These are phyloP conservation scores for Aspidapion aeneum DNA, from an alignment of 2,888 invertebrate species.

Conservation along the genomic window DNA sequence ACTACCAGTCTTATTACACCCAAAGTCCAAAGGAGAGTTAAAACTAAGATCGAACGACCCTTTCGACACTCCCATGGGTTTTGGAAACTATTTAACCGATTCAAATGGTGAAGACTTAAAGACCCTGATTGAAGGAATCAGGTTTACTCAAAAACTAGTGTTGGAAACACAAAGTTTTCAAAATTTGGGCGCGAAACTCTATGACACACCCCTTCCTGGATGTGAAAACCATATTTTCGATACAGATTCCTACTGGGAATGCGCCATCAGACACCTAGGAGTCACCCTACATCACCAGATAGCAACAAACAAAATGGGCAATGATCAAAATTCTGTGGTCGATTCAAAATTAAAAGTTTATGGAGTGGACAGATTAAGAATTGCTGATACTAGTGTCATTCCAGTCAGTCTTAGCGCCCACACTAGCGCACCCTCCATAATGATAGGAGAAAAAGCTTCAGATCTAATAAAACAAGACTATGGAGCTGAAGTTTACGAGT, in stretches of 20 bases:
- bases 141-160: constrained; percentile 53
- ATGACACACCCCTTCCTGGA: constrained; percentile 53
- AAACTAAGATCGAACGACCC: constrained; percentile 70
- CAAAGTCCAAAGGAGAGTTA: constrained; percentile 67
- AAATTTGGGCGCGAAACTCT: constrained; percentile 56
- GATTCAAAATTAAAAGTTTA: constrained; percentile 45
- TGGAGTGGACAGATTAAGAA: constrained; percentile 58
- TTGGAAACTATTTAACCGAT: constrained; percentile 75
- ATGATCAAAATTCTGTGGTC: constrained; percentile 41
- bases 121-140: constrained; percentile 57
- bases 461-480: constrained; percentile 55
- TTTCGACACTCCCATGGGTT: constrained; percentile 69
- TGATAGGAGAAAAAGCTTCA: constrained; percentile 68
- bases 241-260: constrained; percentile 65
- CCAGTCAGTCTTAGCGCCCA: constrained; percentile 62
- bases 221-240: constrained; percentile 53
- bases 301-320: constrained; percentile 56
- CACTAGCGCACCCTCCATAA: constrained; percentile 63
- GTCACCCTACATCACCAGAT: constrained; percentile 56
- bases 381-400: constrained; percentile 66
- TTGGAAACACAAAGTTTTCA: constrained; percentile 52
- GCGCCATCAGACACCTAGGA: constrained; percentile 56
- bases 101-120: constrained; percentile 56
- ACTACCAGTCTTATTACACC: constrained; percentile 65
- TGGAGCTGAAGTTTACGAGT: neutral